These are phyloP conservation scores for Mormyrus proboscirostris DNA, from an alignment of 2,797 vertebrate species.

Conservation along the genomic window DNA sequence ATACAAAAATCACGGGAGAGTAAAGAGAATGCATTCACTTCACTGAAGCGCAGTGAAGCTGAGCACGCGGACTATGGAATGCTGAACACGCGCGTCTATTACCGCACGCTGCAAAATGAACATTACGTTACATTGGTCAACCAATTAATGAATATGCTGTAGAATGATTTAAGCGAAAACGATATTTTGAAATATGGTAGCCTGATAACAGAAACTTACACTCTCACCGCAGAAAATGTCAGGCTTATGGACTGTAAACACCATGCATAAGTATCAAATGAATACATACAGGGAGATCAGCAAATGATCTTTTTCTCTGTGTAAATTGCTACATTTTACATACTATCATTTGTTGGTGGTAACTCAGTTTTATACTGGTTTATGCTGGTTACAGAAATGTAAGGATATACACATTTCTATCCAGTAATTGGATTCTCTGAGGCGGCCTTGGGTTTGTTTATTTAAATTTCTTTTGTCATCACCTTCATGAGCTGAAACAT, in stretches of 20 bases:
- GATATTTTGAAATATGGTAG: neutral
- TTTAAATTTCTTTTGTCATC: neutral
- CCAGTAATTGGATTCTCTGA: neutral
- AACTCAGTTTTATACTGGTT: neutral
- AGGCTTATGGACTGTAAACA: neutral
- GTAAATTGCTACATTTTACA: neutral
- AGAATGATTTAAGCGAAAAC: neutral
- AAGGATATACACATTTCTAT: neutral
- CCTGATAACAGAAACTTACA: neutral
- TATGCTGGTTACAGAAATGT: neutral
- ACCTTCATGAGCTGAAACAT: neutral
- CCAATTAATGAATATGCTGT: neutral
- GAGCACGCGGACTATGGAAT: constrained; percentile 29
- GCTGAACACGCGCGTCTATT: constrained; percentile 6
- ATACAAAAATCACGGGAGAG: neutral
- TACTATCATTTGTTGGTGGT: neutral
- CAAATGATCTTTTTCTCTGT: neutral
- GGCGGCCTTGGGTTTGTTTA: neutral
- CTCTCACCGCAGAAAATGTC: neutral
- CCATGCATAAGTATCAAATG: neutral
- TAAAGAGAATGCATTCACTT: neutral
- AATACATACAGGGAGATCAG: neutral
- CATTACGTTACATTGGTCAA: neutral
- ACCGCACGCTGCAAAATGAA: neutral
- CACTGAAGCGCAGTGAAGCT: neutral